Conservation (phyloP, 1,140 invertebrate genomes). For the Drosophila erecta region DNA sequence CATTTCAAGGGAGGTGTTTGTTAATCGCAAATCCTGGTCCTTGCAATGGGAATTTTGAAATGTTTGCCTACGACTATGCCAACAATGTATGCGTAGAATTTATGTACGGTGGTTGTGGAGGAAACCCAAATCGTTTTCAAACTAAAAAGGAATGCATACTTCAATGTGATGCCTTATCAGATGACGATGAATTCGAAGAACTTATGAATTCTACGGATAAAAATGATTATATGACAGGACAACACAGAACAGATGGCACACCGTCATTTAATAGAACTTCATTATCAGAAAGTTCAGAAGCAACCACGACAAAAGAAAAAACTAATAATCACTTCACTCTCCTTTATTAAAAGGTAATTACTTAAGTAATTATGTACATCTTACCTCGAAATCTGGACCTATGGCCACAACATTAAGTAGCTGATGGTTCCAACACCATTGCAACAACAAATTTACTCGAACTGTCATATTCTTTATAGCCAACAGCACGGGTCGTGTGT, state of each 20-base stretch:
- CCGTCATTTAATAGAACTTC: too few relatives aligned
- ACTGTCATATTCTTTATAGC: slow-evolving; percentile 9
- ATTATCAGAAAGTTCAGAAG: too few relatives aligned
- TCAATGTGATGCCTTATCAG: slow-evolving; percentile 10
- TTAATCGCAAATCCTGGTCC: slow-evolving; percentile 34
- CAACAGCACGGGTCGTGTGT: slow-evolving; percentile 42
- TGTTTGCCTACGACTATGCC: slow-evolving; percentile 33
- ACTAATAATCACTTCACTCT: background rate
- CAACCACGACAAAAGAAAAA: background rate
- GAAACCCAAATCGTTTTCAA: slow-evolving; percentile 54
- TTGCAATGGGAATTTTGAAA: slow-evolving; percentile 13
- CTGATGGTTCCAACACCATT: slow-evolving; percentile 57
- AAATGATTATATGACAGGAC: background rate
- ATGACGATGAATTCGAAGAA: background rate
- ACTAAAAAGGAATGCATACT: slow-evolving; percentile 7
- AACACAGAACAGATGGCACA: background rate
- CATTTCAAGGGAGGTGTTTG: slow-evolving; percentile 16
- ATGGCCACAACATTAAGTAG: slow-evolving; percentile 61
- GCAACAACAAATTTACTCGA: slow-evolving; percentile 19
- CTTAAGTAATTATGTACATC: background rate
- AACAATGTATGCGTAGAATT: slow-evolving; percentile 30
- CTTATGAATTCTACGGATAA: background rate
- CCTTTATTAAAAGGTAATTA: background rate
- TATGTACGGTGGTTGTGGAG: slow-evolving; percentile 43
- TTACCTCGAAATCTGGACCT: slow-evolving; percentile 54